A percentile compares a stretch with the other conserved stretches of the same genome.
Evolutionary conservation across 2,888 invertebrate species (phyloP).

Genomic region (Tachina lurida): DNA sequence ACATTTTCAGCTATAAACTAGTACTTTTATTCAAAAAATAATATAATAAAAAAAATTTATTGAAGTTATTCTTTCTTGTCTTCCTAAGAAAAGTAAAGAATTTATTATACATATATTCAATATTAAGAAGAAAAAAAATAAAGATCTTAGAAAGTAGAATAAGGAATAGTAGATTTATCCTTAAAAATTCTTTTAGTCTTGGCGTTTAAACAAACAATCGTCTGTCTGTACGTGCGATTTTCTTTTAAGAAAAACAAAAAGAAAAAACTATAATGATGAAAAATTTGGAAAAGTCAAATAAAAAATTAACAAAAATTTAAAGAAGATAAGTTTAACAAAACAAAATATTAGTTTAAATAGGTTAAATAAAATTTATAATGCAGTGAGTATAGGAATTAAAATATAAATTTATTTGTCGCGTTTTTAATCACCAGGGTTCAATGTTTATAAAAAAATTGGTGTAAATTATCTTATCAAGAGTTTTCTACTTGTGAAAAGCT

Average conservation of each 20-base stretch:
- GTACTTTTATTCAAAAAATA: neutral
- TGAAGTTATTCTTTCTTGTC: conserved; percentile 15
- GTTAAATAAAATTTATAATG: neutral
- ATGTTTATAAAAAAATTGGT: too few species aligned
- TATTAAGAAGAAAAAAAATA: neutral
- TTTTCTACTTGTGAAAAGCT: too few species aligned
- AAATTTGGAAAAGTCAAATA: neutral
- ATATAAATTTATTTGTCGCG: too few species aligned
- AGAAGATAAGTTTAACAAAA: neutral
- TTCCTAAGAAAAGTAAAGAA: conserved; percentile 30
- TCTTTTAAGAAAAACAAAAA: neutral
- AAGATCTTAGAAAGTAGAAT: neutral
- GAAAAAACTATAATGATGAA: neutral
- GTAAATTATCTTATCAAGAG: too few species aligned
- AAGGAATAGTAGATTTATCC: neutral
- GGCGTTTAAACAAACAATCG: conserved; percentile 10
- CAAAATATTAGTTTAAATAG: neutral
- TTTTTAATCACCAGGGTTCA: too few species aligned
- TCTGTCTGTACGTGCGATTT: neutral
- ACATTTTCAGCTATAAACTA: neutral
- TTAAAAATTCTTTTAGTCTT: conserved; percentile 15
- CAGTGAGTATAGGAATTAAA: too few species aligned
- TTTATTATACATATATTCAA: conserved; percentile 25
- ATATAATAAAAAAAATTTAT: conserved; percentile 7
- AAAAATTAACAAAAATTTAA: neutral